Evolutionary conservation across 1,140 invertebrate genomes (phyloP).

Genomic region (Plodia interpunctella): DNA sequence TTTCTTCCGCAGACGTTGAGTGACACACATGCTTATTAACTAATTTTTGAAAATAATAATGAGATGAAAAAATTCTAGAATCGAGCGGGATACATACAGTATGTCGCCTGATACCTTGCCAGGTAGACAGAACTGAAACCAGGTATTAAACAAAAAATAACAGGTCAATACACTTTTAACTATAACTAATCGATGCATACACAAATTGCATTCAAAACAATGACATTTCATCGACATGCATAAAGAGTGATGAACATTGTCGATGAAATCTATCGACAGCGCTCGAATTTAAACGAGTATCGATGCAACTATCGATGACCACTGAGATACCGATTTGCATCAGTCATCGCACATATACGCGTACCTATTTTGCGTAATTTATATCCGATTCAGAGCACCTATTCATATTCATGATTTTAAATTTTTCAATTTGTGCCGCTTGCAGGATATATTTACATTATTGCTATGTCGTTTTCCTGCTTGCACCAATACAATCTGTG

Average conservation of each 20-base stretch:
- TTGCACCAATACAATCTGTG: constrained; percentile 63
- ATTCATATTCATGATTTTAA: constrained; percentile 76
- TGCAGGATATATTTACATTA: constrained; percentile 66
- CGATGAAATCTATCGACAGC: constrained; percentile 16
- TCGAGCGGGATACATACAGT: too few species aligned
- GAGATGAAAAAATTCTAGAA: too few species aligned
- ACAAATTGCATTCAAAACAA: constrained; percentile 19
- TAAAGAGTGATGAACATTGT: constrained; percentile 25
- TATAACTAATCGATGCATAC: constrained; percentile 23
- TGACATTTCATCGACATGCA: background rate
- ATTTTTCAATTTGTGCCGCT: constrained; percentile 69
- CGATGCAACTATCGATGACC: constrained; percentile 32
- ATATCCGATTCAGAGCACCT: constrained; percentile 69
- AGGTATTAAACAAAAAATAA: too few species aligned
- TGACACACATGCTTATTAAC: too few species aligned
- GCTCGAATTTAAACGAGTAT: constrained; percentile 26
- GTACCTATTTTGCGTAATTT: constrained; percentile 72
- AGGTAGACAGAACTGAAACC: too few species aligned
- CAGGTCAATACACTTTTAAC: too few species aligned
- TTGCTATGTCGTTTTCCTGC: constrained; percentile 41
- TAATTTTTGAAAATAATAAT: too few species aligned
- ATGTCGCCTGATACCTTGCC: too few species aligned
- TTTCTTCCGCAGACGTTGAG: too few species aligned
- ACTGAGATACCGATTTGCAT: constrained; percentile 5
- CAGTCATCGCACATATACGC: constrained; percentile 24